Evolutionary conservation across 2,888 invertebrate genomes (phyloP).

Genomic region (Calliopum simillimum): DNA sequence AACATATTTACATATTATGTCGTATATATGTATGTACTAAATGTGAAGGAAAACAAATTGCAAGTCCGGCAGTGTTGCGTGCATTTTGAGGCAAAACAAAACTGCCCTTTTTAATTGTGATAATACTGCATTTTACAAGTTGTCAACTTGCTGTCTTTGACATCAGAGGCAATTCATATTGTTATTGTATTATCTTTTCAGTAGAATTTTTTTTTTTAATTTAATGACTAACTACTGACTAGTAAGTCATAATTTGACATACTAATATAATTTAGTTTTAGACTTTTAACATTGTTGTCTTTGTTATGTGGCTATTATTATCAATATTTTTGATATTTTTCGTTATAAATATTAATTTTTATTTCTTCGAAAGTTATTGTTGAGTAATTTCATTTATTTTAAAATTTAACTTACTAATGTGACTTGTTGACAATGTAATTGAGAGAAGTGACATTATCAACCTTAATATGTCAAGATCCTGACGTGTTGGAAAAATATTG

Average conservation of each 20-base stretch:
- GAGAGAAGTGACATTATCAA: too few relatives aligned
- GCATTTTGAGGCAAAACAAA: not conserved
- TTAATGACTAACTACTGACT: slow-evolving; percentile 15
- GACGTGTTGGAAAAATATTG: too few relatives aligned
- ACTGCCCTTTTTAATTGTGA: slow-evolving; percentile 19
- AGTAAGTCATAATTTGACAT: not conserved
- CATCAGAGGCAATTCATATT: not conserved
- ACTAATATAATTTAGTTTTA: not conserved
- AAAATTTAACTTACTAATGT: too few relatives aligned
- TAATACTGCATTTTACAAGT: not conserved
- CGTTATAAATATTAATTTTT: not conserved
- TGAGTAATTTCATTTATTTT: not conserved
- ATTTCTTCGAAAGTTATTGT: not conserved
- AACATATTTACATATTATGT: too few relatives aligned
- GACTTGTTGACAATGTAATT: too few relatives aligned
- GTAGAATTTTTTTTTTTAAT: not conserved
- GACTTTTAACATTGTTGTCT: not conserved
- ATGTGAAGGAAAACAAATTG: not conserved
- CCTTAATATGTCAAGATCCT: too few relatives aligned
- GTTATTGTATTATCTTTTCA: not conserved
- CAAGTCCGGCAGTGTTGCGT: slow-evolving; percentile 12
- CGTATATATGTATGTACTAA: not conserved
- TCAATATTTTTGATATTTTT: too few relatives aligned
- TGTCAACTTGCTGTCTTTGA: slow-evolving; percentile 2
- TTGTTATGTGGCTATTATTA: not conserved